Evolutionary conservation across 2,888 invertebrate species (phyloP), one percentile per base, ranked within the genome.

Genomic region (Scaptomyza cyrtandrae): DNA sequence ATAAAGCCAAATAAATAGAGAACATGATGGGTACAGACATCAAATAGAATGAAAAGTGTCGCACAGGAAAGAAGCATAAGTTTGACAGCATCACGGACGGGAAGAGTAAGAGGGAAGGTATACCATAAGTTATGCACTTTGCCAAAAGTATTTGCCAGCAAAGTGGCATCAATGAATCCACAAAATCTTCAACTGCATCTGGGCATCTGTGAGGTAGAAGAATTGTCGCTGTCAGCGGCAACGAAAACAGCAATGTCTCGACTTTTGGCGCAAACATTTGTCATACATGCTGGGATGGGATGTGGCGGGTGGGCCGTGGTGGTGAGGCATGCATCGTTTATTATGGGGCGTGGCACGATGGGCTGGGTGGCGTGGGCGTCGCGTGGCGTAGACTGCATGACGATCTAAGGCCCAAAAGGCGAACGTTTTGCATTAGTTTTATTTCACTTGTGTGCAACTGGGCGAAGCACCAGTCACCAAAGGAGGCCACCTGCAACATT

Each of bases 341-440:
- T 75, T 65, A 49, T 33, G 52, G 63, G 71, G 65, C 66, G 65
- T 67, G 83, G 68, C 58, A 55, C 9, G 39, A 14, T 39, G 52
- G 58, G 64, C 49, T 35, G 61, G 49, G 64, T 45, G 78, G 68
- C 59, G 85, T 81, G 55, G 85, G 82, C 87, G 84, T 86, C 84
- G 88, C 86, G 83, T 85, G 84, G 83, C 84, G 86, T 83, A 86
- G 85, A 86, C 85, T 86, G 85, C 86, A 84, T 88, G 85, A 88
- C 85, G 84, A 62, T 70, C 44, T 33, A 27, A 33, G 41, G 58
- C 65, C 48, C 53, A 49, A 52, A 45, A 45, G 35, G 45, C 59
- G 10, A 53, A 35, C 46, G 58, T 35, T 41, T 65, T 29, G 49
- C 70, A 82, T 77, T 71, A 71, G 71, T 78, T 81, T 82, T 67